phyloP scores from a whole-genome alignment of 1,140 invertebrate genomes.

The Neomicropteryx cornuta region DNA sequence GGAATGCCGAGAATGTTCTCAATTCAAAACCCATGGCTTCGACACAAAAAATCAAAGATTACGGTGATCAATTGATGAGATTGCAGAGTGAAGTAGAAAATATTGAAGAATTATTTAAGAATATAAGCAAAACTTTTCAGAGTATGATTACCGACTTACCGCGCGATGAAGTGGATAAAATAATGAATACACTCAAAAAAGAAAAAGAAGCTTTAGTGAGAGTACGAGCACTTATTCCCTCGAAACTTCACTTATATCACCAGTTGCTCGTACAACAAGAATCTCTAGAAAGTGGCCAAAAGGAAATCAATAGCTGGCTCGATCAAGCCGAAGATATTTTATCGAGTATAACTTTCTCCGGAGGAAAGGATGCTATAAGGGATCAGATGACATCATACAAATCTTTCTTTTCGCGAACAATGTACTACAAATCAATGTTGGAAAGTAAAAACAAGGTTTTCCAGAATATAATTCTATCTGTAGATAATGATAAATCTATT shows the following conservation, averaged over 20 bases:
- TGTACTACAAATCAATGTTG: conserved; percentile 87
- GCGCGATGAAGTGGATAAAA: conserved; percentile 78
- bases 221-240: conserved; percentile 68
- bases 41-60: conserved; percentile 64
- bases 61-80: conserved; percentile 67
- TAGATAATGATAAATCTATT: conserved; percentile 58
- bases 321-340: conserved; percentile 70
- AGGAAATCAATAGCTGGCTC: conserved; percentile 76
- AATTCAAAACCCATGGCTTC: conserved; percentile 56
- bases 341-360: conserved; percentile 26
- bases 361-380: conserved; percentile 62
- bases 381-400: conserved; percentile 73
- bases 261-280: conserved; percentile 84
- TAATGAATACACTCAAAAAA: conserved; percentile 82
- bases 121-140: conserved; percentile 82
- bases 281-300: conserved; percentile 75
- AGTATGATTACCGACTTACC: conserved; percentile 80
- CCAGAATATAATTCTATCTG: conserved; percentile 70
- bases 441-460: conserved; percentile 94
- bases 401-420: conserved; percentile 73
- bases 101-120: conserved; percentile 83
- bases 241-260: conserved; percentile 67
- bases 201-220: conserved; percentile 79
- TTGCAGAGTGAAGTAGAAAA: conserved; percentile 72
- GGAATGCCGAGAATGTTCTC: conserved; percentile 60